Evolutionary conservation across 2,113 vertebrate species (phyloP).

Genomic region (Actinemys pallida): DNA sequence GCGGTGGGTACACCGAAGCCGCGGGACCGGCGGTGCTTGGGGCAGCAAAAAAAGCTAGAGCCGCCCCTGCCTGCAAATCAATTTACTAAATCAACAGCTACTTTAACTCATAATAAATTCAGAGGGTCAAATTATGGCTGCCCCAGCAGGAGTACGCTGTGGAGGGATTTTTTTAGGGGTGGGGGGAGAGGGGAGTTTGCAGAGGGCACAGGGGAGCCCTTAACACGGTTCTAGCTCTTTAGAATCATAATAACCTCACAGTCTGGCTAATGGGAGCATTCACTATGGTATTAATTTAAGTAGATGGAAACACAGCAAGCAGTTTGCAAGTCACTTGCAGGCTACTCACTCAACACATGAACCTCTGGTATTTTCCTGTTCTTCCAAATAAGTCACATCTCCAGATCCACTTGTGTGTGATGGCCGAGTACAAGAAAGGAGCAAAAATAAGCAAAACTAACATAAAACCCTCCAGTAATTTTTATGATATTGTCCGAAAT

Average conservation of each 20-base stretch:
- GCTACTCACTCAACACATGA: not conserved
- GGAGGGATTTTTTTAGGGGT: not conserved
- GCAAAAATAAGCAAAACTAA: not conserved
- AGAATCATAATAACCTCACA: not conserved
- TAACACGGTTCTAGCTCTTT: not conserved
- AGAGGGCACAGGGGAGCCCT: rapidly evolving
- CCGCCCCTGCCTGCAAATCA: rapidly evolving
- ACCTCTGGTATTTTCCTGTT: constrained; percentile 9
- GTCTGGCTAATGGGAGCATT: not conserved
- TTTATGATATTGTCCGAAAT: not conserved
- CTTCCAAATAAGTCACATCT: constrained; percentile 57
- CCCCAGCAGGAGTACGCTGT: not conserved
- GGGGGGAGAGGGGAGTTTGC: not conserved
- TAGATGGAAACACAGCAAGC: not conserved
- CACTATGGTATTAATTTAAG: not conserved
- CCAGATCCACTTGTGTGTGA: not conserved
- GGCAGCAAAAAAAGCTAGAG: too few species aligned
- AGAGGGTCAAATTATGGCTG: not conserved
- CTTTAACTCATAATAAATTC: not conserved
- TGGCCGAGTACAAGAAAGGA: constrained; percentile 5
- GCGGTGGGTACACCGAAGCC: too few species aligned
- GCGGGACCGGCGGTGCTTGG: too few species aligned
- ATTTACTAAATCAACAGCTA: not conserved
- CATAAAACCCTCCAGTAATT: not conserved
- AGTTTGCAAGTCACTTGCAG: not conserved